These are phyloP conservation scores for Crossoptilon crossoptilon DNA, from an alignment of 2,797 vertebrate species.

Conservation along the genomic window DNA sequence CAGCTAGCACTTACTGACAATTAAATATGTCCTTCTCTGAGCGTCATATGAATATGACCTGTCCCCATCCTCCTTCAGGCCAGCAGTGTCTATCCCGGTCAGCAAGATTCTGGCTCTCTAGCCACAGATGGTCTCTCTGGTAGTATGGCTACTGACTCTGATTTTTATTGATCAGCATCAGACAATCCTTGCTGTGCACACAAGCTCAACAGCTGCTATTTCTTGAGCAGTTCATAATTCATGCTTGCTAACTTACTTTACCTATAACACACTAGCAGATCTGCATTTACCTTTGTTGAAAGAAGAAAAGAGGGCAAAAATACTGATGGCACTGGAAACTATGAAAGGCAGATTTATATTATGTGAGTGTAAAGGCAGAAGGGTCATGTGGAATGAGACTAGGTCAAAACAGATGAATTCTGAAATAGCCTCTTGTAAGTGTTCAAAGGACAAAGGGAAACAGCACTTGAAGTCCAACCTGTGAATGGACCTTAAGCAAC, in stretches of 20 bases:
- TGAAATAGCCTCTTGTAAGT: neutral
- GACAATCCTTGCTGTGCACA: slow-evolving; percentile 68
- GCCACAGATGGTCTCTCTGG: slow-evolving; percentile 66
- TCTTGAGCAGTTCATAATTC: slow-evolving; percentile 71
- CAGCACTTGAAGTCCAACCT: neutral
- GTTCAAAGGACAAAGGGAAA: neutral
- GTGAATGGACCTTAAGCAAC: neutral
- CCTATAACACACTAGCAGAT: slow-evolving; percentile 12
- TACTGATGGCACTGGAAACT: neutral
- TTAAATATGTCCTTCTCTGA: neutral
- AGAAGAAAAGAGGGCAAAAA: neutral
- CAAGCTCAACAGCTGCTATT: slow-evolving; percentile 70
- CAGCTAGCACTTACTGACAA: neutral
- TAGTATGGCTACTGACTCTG: slow-evolving; percentile 62
- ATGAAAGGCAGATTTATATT: neutral
- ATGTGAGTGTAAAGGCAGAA: neutral
- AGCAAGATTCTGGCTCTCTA: slow-evolving; percentile 51
- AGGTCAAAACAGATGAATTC: neutral
- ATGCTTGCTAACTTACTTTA: slow-evolving; percentile 57
- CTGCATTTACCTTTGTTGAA: neutral
- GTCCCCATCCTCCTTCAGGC: neutral
- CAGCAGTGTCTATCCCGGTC: neutral
- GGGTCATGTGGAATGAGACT: neutral
- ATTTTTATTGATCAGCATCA: slow-evolving; percentile 74
- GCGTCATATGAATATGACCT: neutral